Percentiles rank a stretch among this genome's conserved stretches.
Evolutionary conservation across 2,113 vertebrate genomes (phyloP).

Genomic region (Malurus melanocephalus): DNA sequence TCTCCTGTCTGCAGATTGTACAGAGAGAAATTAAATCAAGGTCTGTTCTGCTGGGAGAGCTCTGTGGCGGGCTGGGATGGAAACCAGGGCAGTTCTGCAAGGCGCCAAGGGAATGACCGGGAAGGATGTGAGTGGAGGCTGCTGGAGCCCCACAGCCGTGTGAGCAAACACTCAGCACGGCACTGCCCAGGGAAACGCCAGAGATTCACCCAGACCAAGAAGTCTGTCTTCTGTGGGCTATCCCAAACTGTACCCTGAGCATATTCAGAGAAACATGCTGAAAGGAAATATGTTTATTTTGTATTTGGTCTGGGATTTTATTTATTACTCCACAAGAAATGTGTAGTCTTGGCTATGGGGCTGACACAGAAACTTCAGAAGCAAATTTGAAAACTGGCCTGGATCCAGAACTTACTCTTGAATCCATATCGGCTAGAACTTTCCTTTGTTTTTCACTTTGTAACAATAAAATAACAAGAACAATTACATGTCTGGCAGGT

Average conservation of each 20-base stretch:
- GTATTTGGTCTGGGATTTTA: background rate
- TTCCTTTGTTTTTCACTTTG: background rate
- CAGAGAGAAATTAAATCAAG: background rate
- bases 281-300: background rate
- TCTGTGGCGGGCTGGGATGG: accelerated
- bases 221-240: background rate
- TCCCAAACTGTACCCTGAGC: background rate
- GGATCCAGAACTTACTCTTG: background rate
- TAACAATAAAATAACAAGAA: background rate
- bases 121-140: background rate
- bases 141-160: accelerated
- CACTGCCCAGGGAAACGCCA: accelerated
- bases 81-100: background rate
- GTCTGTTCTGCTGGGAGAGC: background rate
- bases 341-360: background rate
- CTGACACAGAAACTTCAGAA: background rate
- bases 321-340: background rate
- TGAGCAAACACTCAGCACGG: accelerated
- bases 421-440: background rate
- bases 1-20: background rate
- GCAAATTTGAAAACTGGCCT: background rate
- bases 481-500: background rate
- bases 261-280: background rate
- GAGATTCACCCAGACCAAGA: background rate
- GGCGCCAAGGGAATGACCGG: background rate